phyloP scores from a whole-genome alignment of 2,888 invertebrate species.

The Arrhopalites spinosus region DNA sequence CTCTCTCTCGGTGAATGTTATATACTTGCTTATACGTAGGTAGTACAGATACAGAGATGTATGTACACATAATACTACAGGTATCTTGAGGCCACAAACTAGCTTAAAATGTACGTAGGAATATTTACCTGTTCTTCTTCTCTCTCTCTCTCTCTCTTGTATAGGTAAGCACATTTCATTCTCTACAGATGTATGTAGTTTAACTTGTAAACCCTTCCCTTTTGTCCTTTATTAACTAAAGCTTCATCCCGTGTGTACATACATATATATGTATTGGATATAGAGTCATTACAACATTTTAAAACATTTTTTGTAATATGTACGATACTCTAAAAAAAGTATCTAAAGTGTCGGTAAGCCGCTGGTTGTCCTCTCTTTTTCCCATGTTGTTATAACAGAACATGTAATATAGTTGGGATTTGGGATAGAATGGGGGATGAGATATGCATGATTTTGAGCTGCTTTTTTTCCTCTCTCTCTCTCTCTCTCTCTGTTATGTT shows the following conservation, averaged over 20 bases:
- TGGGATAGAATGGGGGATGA: too few species aligned
- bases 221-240: too few species aligned
- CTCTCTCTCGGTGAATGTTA: background rate
- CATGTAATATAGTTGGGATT: too few species aligned
- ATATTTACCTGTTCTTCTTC: background rate
- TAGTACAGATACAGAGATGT: too few species aligned
- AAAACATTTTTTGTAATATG: background rate
- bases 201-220: too few species aligned
- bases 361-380: background rate
- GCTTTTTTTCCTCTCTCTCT: background rate
- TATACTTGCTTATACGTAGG: background rate
- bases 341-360: conserved; percentile 20
- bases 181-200: too few species aligned
- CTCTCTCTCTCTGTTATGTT: conserved; percentile 3
- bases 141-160: too few species aligned
- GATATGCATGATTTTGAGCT: too few species aligned
- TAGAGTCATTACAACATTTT: background rate
- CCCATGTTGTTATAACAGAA: too few species aligned
- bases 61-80: background rate
- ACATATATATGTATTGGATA: too few species aligned
- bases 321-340: background rate
- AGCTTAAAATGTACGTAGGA: background rate
- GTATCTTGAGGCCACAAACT: conserved; percentile 8
- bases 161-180: too few species aligned
- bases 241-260: too few species aligned